Evolutionary conservation across 2,888 invertebrate genomes (phyloP), one percentile per base, ranked within the genome.

Genomic region (Spatulosminthurus flaviceps): DNA sequence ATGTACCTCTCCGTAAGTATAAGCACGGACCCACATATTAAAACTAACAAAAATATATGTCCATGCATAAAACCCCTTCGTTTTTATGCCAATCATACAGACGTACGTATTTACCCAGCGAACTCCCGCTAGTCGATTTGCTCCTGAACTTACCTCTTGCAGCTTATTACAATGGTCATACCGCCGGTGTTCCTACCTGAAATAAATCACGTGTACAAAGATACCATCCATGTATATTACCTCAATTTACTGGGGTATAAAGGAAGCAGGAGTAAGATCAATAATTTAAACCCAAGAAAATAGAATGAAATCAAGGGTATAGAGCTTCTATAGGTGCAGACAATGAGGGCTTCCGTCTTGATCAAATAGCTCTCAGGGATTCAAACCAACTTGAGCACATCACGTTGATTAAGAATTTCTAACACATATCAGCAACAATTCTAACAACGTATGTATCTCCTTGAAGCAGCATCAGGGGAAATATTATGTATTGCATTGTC

Each of bases 341-440:
- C 51, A 51, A n/a, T n/a, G n/a, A 51, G 19, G 19, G 51, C 16
- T 51, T 51, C 16, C 19, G 51, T 51, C 51, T 51, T n/a, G 51
- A 51, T 51, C 51, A 51, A 51, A 51, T 51, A 51, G n/a, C 51
- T 11, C 51, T n/a, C 51, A 51, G 51, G 51, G 51, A 51, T 11
- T 11, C 16, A 19, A 19, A 19, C 19, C n/a, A 51, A 51, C 51
- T 51, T 51, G 51, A 19, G 51, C 16, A 51, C 51, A 51, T 64
- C 64, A 22, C 2, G 64, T 64, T 64, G 64, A 64, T 64, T 64
- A 64, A 64, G 64, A 64, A 64, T 51, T 51, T 16, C n/a, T 19
- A 13, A n/a, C 51, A 7, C 13, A 41, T 41, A 13, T 41, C 7
- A 9, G 41, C 13, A 7, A 7, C 9, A 9, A 41, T 41, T n/a